phyloP scores from a whole-genome alignment of 1,140 invertebrate genomes.

The Hestina assimilis region DNA sequence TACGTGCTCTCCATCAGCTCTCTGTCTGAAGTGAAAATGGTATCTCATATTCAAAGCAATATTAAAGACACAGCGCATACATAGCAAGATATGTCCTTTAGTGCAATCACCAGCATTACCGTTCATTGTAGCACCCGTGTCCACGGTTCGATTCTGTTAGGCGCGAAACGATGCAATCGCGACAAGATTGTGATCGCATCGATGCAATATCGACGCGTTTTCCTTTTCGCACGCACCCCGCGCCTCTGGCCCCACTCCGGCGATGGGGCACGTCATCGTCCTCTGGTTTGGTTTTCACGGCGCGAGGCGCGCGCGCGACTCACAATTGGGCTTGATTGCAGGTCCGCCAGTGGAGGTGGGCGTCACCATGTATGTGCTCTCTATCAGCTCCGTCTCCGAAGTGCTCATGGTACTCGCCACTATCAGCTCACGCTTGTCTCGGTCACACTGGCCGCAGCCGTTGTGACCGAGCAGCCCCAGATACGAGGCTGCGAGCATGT shows the following conservation, averaged over 20 bases:
- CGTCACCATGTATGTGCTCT: conserved; percentile 98
- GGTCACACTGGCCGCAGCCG: conserved; percentile 46
- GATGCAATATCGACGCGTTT: conserved; percentile 17
- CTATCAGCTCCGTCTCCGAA: conserved; percentile 98
- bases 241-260: conserved; percentile 46
- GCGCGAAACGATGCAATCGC: conserved; percentile 32
- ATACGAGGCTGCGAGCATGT: conserved; percentile 68
- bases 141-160: conserved; percentile 71
- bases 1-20: conserved; percentile 99
- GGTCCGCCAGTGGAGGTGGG: conserved; percentile 97
- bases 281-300: conserved; percentile 77
- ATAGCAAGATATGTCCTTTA: conserved; percentile 72
- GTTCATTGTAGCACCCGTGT: conserved; percentile 77
- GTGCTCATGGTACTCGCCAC: conserved; percentile 93
- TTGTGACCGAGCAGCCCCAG: conserved; percentile 56
- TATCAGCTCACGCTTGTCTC: conserved; percentile 67
- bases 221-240: conserved; percentile 38
- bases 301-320: conserved; percentile 61
- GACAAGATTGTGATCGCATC: conserved; percentile 12
- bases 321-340: conserved; percentile 83
- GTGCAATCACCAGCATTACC: conserved; percentile 73
- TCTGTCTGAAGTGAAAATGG: conserved; percentile 99
- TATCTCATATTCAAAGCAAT: conserved; percentile 84
- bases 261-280: conserved; percentile 71
- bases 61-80: conserved; percentile 73